Conservation (phyloP, 1,140 invertebrate genomes). For the Camponotus floridanus region DNA sequence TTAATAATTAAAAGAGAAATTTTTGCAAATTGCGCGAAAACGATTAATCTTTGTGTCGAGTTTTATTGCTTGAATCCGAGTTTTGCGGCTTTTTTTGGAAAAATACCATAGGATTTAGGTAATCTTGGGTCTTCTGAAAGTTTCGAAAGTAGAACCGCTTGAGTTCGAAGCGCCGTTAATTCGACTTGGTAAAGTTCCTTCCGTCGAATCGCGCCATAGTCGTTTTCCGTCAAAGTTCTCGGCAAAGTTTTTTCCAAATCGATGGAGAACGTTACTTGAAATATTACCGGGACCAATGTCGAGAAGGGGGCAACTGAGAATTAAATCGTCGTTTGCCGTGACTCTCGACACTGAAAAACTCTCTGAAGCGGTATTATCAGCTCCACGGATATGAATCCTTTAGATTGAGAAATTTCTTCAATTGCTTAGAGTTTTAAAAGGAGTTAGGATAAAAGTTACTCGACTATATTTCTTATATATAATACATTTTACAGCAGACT, state of each 20-base stretch:
- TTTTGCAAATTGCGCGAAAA: background rate
- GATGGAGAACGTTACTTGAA: constrained; percentile 10
- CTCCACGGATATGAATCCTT: background rate
- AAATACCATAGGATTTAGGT: background rate
- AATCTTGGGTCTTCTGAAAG: constrained; percentile 2
- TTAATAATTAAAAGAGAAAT: background rate
- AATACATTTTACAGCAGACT: background rate
- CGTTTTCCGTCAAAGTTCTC: background rate
- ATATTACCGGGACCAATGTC: background rate
- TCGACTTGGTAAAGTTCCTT: constrained; percentile 51
- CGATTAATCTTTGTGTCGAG: constrained; percentile 18
- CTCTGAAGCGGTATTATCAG: constrained; percentile 39
- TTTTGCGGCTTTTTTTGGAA: background rate
- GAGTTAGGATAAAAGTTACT: background rate
- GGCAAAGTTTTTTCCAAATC: constrained; percentile 26
- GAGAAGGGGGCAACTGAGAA: background rate
- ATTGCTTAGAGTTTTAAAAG: background rate
- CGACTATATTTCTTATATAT: background rate
- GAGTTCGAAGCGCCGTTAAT: constrained; percentile 19
- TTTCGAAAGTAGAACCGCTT: constrained; percentile 33
- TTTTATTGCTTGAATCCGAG: background rate
- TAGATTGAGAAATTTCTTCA: background rate
- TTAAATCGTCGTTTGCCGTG: constrained; percentile 33
- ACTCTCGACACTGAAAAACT: constrained; percentile 20
- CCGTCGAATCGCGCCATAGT: background rate